Evolutionary conservation across 2,888 invertebrate species (phyloP).

Genomic region (Chalcis sispes): DNA sequence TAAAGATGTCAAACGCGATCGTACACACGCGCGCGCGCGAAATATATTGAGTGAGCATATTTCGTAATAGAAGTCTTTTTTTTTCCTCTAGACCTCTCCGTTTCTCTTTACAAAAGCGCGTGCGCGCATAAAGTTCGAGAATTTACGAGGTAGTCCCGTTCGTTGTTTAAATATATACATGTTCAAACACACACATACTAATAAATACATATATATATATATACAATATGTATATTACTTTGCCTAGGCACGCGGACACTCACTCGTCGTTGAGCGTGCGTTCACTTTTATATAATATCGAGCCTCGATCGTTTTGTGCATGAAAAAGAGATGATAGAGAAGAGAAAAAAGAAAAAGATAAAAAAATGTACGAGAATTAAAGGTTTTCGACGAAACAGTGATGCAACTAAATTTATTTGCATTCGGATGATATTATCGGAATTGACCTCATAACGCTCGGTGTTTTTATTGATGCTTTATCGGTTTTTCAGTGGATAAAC

Average conservation of each 20-base stretch:
- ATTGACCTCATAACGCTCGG: no score
- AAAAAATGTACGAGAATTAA: no score
- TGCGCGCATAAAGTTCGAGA: conserved; percentile 16
- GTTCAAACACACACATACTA: no score
- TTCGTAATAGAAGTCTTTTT: background rate
- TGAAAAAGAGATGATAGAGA: no score
- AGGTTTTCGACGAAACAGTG: conserved; percentile 1
- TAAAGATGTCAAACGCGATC: no score
- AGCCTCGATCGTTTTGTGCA: background rate
- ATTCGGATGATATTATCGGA: background rate
- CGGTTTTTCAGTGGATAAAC: no score
- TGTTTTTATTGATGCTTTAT: no score
- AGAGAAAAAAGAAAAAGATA: no score
- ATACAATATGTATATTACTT: background rate
- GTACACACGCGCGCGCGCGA: no score
- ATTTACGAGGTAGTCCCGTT: conserved; percentile 40
- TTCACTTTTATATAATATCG: conserved; percentile 22
- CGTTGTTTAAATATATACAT: conserved; percentile 3
- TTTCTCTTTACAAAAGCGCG: background rate
- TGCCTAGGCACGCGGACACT: background rate
- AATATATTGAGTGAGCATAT: no score
- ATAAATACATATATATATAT: no score
- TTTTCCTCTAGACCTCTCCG: no score
- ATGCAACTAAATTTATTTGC: background rate
- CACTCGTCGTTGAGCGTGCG: conserved; percentile 26